Evolutionary conservation across 1,140 invertebrate genomes (phyloP).

Genomic region (Chymomyza costata): DNA sequence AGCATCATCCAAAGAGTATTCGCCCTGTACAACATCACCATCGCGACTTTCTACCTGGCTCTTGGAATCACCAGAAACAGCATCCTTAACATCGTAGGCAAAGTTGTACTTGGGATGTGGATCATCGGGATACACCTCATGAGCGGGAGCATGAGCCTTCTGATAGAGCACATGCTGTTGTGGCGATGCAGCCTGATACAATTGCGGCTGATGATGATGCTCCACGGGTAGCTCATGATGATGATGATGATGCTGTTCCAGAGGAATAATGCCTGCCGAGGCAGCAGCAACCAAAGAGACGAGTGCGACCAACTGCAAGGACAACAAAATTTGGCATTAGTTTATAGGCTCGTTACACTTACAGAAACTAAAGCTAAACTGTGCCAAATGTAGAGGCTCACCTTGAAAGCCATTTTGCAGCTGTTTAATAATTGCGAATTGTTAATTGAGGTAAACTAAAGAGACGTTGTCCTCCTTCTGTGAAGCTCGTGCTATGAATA

Average conservation of each 20-base stretch:
- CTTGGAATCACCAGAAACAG: constrained; percentile 78
- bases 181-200: constrained; percentile 27
- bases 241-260: constrained; percentile 49
- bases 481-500: constrained; percentile 63
- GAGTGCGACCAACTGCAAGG: constrained; percentile 38
- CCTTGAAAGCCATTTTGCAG: constrained; percentile 70
- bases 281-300: constrained; percentile 45
- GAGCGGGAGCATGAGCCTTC: constrained; percentile 41
- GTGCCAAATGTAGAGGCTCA: constrained; percentile 37
- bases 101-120: constrained; percentile 77
- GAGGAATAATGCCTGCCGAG: constrained; percentile 53
- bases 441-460: constrained; percentile 13
- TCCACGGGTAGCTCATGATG: constrained; percentile 39
- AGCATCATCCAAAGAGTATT: constrained; percentile 71
- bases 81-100: constrained; percentile 77
- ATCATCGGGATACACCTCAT: constrained; percentile 74
- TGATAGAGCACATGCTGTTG: constrained; percentile 56
- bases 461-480: constrained; percentile 59
- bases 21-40: constrained; percentile 78
- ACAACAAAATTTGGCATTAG: background rate
- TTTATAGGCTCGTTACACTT: constrained; percentile 1
- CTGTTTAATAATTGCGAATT: constrained; percentile 25
- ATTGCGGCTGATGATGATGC: constrained; percentile 12
- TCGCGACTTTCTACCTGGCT: constrained; percentile 78
- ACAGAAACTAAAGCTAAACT: too few relatives aligned